Evolutionary conservation across 2,113 vertebrate genomes (phyloP).

Genomic region (Microcebus tavaratra): DNA sequence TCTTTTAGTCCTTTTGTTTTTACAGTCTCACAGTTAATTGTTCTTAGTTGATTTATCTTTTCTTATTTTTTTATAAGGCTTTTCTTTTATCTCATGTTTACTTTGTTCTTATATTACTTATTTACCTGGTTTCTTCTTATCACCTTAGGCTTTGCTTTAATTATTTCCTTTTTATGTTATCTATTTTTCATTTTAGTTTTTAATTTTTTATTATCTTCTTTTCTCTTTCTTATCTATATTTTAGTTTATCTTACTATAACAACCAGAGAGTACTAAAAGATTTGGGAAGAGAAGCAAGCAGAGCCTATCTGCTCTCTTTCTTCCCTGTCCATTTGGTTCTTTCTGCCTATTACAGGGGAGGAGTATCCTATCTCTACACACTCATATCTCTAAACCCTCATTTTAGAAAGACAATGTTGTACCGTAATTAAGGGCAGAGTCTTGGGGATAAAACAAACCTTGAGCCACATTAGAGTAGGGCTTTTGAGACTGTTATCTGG

Average conservation of each 20-base stretch:
- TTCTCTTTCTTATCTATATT: slow-evolving; percentile 63
- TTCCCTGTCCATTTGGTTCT: neutral
- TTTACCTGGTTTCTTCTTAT: slow-evolving; percentile 72
- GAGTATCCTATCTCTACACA: neutral
- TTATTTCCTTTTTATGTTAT: slow-evolving; percentile 72
- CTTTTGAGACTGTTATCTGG: neutral
- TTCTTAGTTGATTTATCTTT: slow-evolving; percentile 64
- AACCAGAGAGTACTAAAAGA: neutral
- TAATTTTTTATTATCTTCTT: slow-evolving; percentile 71
- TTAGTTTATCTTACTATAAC: slow-evolving; percentile 52
- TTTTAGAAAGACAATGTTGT: neutral
- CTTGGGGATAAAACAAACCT: neutral
- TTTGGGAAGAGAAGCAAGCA: neutral
- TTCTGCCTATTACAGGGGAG: neutral
- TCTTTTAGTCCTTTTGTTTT: slow-evolving; percentile 68
- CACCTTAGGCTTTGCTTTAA: slow-evolving; percentile 70
- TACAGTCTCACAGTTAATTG: slow-evolving; percentile 56
- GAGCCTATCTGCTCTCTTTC: fast-evolving
- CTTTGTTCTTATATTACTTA: slow-evolving; percentile 73
- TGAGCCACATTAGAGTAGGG: neutral
- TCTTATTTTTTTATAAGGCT: slow-evolving; percentile 38
- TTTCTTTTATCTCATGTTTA: slow-evolving; percentile 70
- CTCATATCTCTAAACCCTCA: neutral
- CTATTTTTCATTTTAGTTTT: slow-evolving; percentile 72
- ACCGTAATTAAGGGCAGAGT: neutral